Base-by-base conservation (phyloP, 2,797 vertebrate genomes). In the Xerus rutilus region DNA sequence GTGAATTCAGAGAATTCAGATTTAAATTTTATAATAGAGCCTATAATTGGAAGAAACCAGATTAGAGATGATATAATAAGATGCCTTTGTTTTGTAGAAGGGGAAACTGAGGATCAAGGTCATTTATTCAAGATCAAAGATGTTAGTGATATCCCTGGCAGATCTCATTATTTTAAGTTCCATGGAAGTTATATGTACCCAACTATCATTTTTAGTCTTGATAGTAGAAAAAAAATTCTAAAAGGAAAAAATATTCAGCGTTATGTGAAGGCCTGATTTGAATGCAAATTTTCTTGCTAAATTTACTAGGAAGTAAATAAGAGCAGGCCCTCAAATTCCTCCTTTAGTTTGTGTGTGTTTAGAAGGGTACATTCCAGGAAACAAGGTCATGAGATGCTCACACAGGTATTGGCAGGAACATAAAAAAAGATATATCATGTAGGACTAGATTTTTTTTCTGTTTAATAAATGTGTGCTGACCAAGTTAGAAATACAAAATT, bases 381-480 rank as follows among this genome's bases (percentile, higher is more conserved):
- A 95, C 32, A 72, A 96, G 84, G 88, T 96, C 89, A 90, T 70
- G 45, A 30, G 65, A 70, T 28, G 78, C 14, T 74, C 45, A 76
- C 54, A 70, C 62, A 76, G 92, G 62, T 94, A 96, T 91, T 92
- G 90, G 39, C 93, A 96, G 91, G 86, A 70, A 14, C 30, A 84
- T 96, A 92, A 96, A 23, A 81, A 97, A 97, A 92, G 94, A 97
- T 95, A 65, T 96, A 93, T 47, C 97, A 94, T 17, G 79, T 95
- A 95, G 74, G 52, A 89, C 28, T 70, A 97, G 54, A 94, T 76
- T 21, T 82, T 92, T 15, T 39, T 84, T 35, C 81, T 73, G 47
- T 70, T 96, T 96, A 67, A 97, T 64, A n/a, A 97, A 30, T 4
- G 52, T 85, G 64, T 74, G 73, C n/a, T 85, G 52, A 76, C 86